Evolutionary conservation across 35 echinoderm and acorn worm genomes (phyloP), one percentile per base, ranked within the genome.

Genomic region (Amphiura filiformis): DNA sequence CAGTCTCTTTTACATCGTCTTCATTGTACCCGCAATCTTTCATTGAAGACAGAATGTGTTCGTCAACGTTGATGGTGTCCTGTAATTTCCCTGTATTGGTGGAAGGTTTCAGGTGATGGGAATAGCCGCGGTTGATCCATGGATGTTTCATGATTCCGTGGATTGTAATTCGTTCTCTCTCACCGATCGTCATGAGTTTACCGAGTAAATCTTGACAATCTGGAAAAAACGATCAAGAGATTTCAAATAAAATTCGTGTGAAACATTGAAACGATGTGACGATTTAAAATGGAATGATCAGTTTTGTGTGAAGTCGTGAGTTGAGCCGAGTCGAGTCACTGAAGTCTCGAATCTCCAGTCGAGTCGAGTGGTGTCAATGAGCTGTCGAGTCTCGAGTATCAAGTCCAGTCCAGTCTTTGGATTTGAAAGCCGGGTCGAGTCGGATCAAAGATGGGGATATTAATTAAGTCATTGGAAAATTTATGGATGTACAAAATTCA

Each of bases 111-210:
- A 97, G 76, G 56, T 49, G 42, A n/a, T 37, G 44, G 3, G 89
- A 80, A 82, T 94, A 86, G 1, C 95, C 95, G 32, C 88, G 80
- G 37, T 97, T 97, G 20, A 97, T 91, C 95, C 95, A 97, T 1
- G 95, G 81, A 70, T 97, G 95, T 22, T 56, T 56, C 95, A 97
- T 94, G 23, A 97, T 81, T 17, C 94, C 95, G 28, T 49, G 38
- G 1, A 97, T 65, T 70, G 57, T 91, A 44, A 97, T 97, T 39
- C 95, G 84, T 17, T 56, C 75, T 7, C 38, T 70, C 70, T 93
- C 92, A 56, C 91, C 83, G 0, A 83, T 57, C 35, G 77, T 87
- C 32, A 97, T 38, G 22, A 97, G 57, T 82, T 80, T 90, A 18
- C 81, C 56, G 0, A 97, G 47, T 13, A 97, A 65, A 65, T 97